Percentiles rank a stretch among this genome's conserved stretches.
Conservation (phyloP, 2,113 vertebrate species). For the Phoxinus phoxinus region DNA sequence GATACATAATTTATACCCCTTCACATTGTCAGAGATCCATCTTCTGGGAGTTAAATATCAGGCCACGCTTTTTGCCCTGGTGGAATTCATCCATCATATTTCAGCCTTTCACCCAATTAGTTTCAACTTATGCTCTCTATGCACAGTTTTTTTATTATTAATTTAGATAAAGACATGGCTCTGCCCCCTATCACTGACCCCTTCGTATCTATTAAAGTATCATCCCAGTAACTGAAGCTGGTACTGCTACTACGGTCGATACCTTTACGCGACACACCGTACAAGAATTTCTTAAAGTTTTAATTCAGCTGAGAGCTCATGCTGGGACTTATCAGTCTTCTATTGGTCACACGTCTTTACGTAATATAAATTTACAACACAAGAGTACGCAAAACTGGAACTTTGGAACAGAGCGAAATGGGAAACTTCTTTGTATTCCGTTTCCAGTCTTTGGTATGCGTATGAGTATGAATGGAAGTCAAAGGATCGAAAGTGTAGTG, state of each 20-base stretch:
- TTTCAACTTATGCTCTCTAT: neutral
- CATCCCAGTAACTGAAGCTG: neutral
- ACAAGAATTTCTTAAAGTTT: too few relatives aligned
- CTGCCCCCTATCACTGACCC: neutral
- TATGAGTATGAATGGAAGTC: too few relatives aligned
- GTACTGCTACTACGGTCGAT: neutral
- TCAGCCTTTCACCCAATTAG: neutral
- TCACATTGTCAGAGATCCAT: neutral
- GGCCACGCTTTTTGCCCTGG: neutral
- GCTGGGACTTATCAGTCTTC: too few relatives aligned
- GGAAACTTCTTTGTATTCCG: too few relatives aligned
- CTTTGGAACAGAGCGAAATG: too few relatives aligned
- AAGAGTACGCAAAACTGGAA: neutral
- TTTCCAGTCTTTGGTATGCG: too few relatives aligned
- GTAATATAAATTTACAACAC: too few relatives aligned
- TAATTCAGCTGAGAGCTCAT: too few relatives aligned
- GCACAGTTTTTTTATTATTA: too few relatives aligned
- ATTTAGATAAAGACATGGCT: neutral
- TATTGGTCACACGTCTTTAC: neutral
- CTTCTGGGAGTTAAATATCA: neutral
- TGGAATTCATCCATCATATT: neutral
- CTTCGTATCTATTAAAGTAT: neutral
- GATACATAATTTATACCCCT: neutral
- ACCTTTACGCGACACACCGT: too few relatives aligned
- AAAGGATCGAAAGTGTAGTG: too few relatives aligned